Evolutionary conservation across 2,113 vertebrate species (phyloP), one percentile per base, ranked within the genome.

Genomic region (Nematolebias whitei): DNA sequence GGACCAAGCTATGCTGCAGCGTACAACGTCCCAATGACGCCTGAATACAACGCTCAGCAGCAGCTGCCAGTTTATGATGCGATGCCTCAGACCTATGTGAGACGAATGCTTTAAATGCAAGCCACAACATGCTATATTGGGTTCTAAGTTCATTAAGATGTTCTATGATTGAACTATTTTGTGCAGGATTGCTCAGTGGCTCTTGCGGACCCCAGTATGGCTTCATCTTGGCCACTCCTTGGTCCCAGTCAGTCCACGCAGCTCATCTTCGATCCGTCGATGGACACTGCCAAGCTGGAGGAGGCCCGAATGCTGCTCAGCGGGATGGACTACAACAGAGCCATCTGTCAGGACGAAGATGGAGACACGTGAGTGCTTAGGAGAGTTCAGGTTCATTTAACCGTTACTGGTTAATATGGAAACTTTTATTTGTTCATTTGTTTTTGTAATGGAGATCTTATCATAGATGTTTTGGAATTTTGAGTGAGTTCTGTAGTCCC

Each of bases 341-440:
- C 93, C 26, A 90, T 91, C 6, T 90, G 90, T 32, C 95, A 94
- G 68, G 96, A 97, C 38, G 95, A 96, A 49, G 96, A 96, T 1
- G 95, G 95, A 65, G 96, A 97, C 90, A 96, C 93, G 85, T 90
- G 67, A 87, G 88, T 83, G 18, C 13, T 38, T 18, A 41, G 15
- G 5, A 44, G 16, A 58, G 2, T 41, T 41, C 14, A 41, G 26
- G 26, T 4, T 29, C 32, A 35, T 35, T 35, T 35, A 29, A 6
- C 32, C 10, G 32, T 35, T 8, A 29, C 26, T 7, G 26, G 26
- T 35, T 8, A 35, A 35, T 35, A 35, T 35, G 32, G 9, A 35
- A 8, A 4, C 10, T 35, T 2, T 9, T 10, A 8, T 35, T 35
- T 35, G 26, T n/a, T n/a, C n/a, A n/a, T n/a, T n/a, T n/a, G n/a